Evolutionary conservation across 2,888 invertebrate species (phyloP), one percentile per base, ranked within the genome.

Genomic region (Meiosimyza platycephala): DNA sequence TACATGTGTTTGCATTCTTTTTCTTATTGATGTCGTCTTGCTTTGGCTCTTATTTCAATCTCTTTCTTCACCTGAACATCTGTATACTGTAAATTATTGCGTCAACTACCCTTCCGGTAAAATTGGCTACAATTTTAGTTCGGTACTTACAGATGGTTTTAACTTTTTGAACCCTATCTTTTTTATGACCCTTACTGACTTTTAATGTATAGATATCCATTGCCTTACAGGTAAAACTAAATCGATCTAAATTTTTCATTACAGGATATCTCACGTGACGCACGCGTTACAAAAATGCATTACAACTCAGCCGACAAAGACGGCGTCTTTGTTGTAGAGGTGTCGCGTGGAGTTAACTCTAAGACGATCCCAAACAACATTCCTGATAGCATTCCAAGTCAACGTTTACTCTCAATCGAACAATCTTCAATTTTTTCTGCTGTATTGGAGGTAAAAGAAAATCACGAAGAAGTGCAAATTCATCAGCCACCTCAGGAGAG

Each of bases 261-360:
- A 63, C 88, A 93, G 93, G 93, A 93, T 79, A 90, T 93, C 65
- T 90, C 92, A 40, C 91, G 90, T 75, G 92, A 93, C 78, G 91
- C 92, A 4, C 89, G 92, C 48, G 93, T 93, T 83, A 93, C 93
- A 0, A 93, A 92, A 81, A 92, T 93, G 92, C 92, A 92, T 80
- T 92, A 92, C 78, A 92, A 92, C 9, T 91, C 92, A 12, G 88
- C 89, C 6, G 92, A 92, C 76, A 91, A 92, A 81, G 92, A 93
- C 74, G 93, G 93, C 1, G 92, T 93, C 51, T 93, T 93, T 79
- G 93, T 93, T 5, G 93, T 93, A 1, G 93, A 93, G 83, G 93
- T 90, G 81, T 82, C 90, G 82, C 84, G 90, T 79, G 82, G 88
- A 83, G 78, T 86, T 80, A 83, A 88, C 85, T 82, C 89, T 77